A percentile compares a stretch with the other conserved stretches of the same genome.
phyloP scores from a whole-genome alignment of 2,888 invertebrate genomes.

The Pyralis farinalis region DNA sequence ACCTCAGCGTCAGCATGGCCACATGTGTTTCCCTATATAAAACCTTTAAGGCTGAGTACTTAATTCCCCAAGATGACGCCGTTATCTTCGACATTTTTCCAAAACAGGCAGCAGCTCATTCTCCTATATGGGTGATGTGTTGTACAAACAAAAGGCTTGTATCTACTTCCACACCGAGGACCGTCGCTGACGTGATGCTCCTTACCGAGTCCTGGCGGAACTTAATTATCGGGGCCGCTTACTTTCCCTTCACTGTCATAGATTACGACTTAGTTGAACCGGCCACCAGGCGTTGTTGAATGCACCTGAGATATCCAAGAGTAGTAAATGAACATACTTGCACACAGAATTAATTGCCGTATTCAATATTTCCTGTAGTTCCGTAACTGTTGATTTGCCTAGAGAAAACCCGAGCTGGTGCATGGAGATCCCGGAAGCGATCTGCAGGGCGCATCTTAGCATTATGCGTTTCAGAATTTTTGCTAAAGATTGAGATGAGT shows the following conservation, averaged over 20 bases:
- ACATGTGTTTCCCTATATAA: slow-evolving; percentile 22
- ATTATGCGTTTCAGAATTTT: slow-evolving; percentile 16
- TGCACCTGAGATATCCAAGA: slow-evolving; percentile 28
- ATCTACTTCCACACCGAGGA: background rate
- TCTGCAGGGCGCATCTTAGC: background rate
- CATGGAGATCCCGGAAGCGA: background rate
- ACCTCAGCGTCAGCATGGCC: too few species aligned
- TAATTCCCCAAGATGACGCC: slow-evolving; percentile 18
- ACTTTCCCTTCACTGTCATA: slow-evolving; percentile 7
- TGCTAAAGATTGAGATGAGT: slow-evolving; percentile 16
- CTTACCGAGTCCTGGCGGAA: too few species aligned
- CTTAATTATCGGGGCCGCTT: background rate
- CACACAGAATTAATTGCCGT: too few species aligned
- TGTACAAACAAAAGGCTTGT: background rate
- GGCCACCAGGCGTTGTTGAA: slow-evolving; percentile 40
- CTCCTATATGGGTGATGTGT: slow-evolving; percentile 13
- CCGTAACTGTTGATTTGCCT: background rate
- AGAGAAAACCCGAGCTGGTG: slow-evolving; percentile 1
- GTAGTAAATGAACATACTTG: too few species aligned
- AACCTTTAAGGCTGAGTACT: slow-evolving; percentile 14
- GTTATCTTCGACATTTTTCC: slow-evolving; percentile 21
- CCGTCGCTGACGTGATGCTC: background rate
- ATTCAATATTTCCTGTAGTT: background rate
- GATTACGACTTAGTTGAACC: slow-evolving; percentile 15
- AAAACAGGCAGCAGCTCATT: slow-evolving; percentile 15